These are phyloP conservation scores for Gallinago undulata DNA, from an alignment of 2,113 vertebrate species.

Conservation along the genomic window DNA sequence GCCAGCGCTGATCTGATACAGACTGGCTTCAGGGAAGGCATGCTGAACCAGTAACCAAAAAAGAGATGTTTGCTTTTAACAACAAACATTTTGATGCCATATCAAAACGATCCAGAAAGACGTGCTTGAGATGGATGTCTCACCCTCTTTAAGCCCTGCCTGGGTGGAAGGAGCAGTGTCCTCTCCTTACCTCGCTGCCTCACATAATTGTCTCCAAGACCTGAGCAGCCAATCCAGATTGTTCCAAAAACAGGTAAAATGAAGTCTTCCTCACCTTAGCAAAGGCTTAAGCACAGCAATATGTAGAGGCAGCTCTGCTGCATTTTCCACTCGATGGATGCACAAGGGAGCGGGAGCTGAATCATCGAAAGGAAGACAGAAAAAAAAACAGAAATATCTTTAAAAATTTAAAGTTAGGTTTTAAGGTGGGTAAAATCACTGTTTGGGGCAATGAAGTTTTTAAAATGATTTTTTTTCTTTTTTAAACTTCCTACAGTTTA, in stretches of 20 bases:
- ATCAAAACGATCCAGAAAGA: neutral
- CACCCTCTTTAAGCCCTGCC: neutral
- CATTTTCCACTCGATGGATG: neutral
- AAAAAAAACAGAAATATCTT: neutral
- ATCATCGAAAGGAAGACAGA: neutral
- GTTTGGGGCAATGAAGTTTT: neutral
- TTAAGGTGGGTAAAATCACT: neutral
- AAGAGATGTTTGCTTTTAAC: neutral
- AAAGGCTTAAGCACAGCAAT: neutral
- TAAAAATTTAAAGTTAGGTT: neutral
- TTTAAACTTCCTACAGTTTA: neutral
- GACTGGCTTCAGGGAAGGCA: neutral
- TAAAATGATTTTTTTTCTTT: neutral
- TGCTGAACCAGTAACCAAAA: neutral
- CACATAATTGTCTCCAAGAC: neutral
- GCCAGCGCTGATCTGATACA: neutral
- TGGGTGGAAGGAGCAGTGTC: neutral
- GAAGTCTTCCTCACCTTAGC: neutral
- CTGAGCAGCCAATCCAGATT: neutral
- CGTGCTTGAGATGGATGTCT: neutral
- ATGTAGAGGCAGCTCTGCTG: neutral
- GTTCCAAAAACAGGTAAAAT: neutral
- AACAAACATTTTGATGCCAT: neutral
- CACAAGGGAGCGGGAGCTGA: neutral
- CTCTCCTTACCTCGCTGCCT: neutral